Evolutionary conservation across 2,888 invertebrate species (phyloP).

Genomic region (Chromoteleia sp.): DNA sequence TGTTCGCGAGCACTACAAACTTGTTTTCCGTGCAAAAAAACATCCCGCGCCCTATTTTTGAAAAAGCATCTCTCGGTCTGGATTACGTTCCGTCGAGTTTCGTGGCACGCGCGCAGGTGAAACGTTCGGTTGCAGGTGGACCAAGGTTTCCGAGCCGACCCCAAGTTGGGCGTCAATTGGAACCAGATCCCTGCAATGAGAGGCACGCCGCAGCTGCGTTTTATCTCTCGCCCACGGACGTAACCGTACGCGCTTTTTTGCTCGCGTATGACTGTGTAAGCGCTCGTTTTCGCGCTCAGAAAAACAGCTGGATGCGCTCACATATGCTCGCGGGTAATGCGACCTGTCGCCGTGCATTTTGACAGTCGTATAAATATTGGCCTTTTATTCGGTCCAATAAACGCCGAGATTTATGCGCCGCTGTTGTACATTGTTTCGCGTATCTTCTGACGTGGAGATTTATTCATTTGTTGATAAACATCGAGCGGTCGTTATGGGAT

Average conservation of each 20-base stretch:
- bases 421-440: conserved; percentile 62
- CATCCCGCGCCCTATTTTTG: conserved; percentile 18
- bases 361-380: conserved; percentile 59
- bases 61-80: conserved; percentile 19
- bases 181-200: conserved; percentile 68
- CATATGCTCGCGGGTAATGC: conserved; percentile 56
- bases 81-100: conserved; percentile 46
- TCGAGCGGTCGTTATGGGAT: conserved; percentile 64
- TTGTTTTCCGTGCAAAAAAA: too few relatives aligned
- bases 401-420: conserved; percentile 52
- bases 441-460: conserved; percentile 63
- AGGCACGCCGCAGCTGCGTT: conserved; percentile 77
- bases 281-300: conserved; percentile 66
- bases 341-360: conserved; percentile 61
- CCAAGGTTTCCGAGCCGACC: conserved; percentile 79
- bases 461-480: conserved; percentile 64
- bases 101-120: conserved; percentile 81
- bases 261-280: conserved; percentile 62
- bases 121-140: conserved; percentile 81
- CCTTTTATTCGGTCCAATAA: conserved; percentile 61
- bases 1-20: too few relatives aligned
- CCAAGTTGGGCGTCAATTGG: conserved; percentile 73
- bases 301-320: conserved; percentile 64
- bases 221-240: conserved; percentile 71
- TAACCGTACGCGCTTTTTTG: conserved; percentile 63